A percentile compares a stretch with the other conserved stretches of the same genome.
phyloP scores from a whole-genome alignment of 2,797 vertebrate genomes.

The Enteromius anoplus region DNA sequence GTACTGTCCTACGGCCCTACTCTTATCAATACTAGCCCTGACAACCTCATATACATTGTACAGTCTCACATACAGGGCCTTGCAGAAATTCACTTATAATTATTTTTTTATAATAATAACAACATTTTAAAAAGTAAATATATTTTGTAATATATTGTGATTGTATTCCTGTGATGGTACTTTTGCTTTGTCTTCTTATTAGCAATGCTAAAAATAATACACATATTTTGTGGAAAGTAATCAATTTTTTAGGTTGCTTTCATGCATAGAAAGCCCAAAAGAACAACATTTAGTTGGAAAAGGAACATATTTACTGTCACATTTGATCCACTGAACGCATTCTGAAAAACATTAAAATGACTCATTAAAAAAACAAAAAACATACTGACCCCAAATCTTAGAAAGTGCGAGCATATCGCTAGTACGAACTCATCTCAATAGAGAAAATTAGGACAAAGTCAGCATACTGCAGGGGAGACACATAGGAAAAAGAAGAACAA shows the following conservation, averaged over 20 bases:
- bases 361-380: not conserved
- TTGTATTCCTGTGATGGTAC: not conserved
- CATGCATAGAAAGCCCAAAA: not conserved
- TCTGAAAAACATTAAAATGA: not conserved
- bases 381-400: not conserved
- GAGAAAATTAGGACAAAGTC: not conserved
- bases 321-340: not conserved
- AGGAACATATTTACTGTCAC: not conserved
- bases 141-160: not conserved
- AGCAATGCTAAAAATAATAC: not conserved
- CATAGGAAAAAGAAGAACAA: not conserved
- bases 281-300: not conserved
- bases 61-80: conserved; percentile 19
- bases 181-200: not conserved
- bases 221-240: not conserved
- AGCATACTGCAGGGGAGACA: not conserved
- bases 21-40: conserved; percentile 22
- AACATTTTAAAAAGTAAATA: not conserved
- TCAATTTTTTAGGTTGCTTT: not conserved
- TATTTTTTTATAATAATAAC: not conserved
- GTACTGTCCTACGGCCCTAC: conserved; percentile 49
- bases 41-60: conserved; percentile 20
- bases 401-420: not conserved
- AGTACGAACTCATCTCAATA: not conserved
- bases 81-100: conserved; percentile 25